These are phyloP conservation scores for Rhagonycha lutea DNA, from an alignment of 2,888 invertebrate species.

Conservation along the genomic window DNA sequence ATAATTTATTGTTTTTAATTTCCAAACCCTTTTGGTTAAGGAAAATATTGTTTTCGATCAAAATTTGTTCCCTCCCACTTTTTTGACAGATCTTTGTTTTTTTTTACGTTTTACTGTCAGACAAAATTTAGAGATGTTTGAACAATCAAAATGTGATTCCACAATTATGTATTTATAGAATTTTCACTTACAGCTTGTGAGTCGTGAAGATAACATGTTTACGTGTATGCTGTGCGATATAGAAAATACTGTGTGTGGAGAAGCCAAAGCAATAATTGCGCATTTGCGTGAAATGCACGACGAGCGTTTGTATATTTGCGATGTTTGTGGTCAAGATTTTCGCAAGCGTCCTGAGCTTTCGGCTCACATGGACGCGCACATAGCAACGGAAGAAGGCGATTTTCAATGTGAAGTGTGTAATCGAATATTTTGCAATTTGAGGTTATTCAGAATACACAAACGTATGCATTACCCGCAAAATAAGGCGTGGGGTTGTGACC, in stretches of 20 bases:
- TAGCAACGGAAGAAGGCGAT: conserved; percentile 65
- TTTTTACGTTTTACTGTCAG: too few relatives aligned
- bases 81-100: too few relatives aligned
- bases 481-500: conserved; percentile 66
- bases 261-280: conserved; percentile 63
- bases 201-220: conserved; percentile 56
- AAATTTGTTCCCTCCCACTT: too few relatives aligned
- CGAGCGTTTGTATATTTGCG: conserved; percentile 70
- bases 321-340: conserved; percentile 69
- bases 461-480: conserved; percentile 66
- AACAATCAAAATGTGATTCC: too few relatives aligned
- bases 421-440: conserved; percentile 63
- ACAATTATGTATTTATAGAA: too few relatives aligned
- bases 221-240: conserved; percentile 60
- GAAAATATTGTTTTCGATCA: too few relatives aligned
- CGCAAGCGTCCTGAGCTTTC: conserved; percentile 66
- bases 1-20: neutral
- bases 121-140: too few relatives aligned
- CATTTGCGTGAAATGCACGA: conserved; percentile 68
- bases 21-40: too few relatives aligned
- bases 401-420: conserved; percentile 69
- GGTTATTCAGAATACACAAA: conserved; percentile 66
- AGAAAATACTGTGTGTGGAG: conserved; percentile 54
- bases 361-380: conserved; percentile 66
- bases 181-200: conserved; percentile 33